Evolutionary conservation across 1,140 invertebrate genomes (phyloP), one percentile per base, ranked within the genome.

Genomic region (Macrocentrus cingulum): DNA sequence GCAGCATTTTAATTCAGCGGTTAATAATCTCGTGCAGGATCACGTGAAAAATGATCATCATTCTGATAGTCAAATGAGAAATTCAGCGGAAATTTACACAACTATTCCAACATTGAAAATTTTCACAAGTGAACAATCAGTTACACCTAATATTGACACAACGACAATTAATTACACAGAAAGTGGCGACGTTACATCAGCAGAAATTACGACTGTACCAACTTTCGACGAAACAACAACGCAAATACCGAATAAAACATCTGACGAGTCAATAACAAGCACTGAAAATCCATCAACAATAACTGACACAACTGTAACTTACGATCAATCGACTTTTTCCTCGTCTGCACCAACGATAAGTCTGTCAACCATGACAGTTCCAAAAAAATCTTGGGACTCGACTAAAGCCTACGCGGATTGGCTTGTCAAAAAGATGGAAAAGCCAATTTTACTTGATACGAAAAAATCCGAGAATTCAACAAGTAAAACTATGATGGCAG

Each of bases 1-100:
- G 0, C 75, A 80, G 44, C 65, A 72, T 36, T 71, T 71, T 29
- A 68, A 70, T 16, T 74, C 72, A 6, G 69, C 74, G 0, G 16
- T 69, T 1, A 80, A 80, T 41, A 68, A 62, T 22, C 50, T 79
- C 51, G 55, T 66, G 23, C 66, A 65, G 18, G 65, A 69, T 20
- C 62, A 29, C 59, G 60, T 46, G 18, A 64, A 64, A 18, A 50
- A 55, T 4, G 42, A 25, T n/a, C n/a, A n/a, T n/a, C n/a, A n/a
- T n/a, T n/a, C n/a, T n/a, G n/a, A n/a, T n/a, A n/a, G n/a, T n/a
- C n/a, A n/a, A n/a, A n/a, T n/a, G n/a, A n/a, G n/a, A n/a, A n/a
- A n/a, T n/a, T n/a, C n/a, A n/a, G n/a, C n/a, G n/a, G n/a, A n/a
- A n/a, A n/a, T n/a, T n/a, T n/a, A n/a, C n/a, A n/a, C n/a, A n/a